Percentiles rank a stretch among this genome's conserved stretches.
Conservation (phyloP, 2,113 vertebrate species). For the Podiceps cristatus region DNA sequence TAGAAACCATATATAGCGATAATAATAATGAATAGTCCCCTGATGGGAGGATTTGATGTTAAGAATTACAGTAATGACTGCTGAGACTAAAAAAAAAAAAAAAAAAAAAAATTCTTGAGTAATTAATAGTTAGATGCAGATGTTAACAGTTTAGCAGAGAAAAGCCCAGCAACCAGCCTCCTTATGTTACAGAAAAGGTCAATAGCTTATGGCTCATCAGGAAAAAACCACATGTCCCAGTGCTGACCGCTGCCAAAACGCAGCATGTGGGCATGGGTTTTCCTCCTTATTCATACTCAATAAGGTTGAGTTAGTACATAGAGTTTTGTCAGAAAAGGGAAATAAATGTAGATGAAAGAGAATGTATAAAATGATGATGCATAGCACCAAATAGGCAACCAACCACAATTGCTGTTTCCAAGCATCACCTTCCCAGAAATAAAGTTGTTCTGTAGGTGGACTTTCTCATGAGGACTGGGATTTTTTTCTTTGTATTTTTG, state of each 20-base stretch:
- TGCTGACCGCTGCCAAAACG: not conserved
- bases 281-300: not conserved
- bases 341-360: not conserved
- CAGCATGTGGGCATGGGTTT: not conserved
- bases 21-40: slow-evolving; percentile 36
- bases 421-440: not conserved
- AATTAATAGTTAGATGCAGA: slow-evolving; percentile 42
- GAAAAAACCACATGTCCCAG: not conserved
- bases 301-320: not conserved
- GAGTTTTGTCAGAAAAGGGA: not conserved
- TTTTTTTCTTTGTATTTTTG: not conserved
- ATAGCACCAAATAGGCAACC: not conserved
- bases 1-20: slow-evolving; percentile 6
- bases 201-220: not conserved
- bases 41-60: slow-evolving; percentile 37
- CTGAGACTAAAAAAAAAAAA: not conserved
- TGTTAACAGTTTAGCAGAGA: slow-evolving; percentile 5
- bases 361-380: not conserved
- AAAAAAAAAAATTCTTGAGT: not conserved
- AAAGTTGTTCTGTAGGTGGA: not conserved
- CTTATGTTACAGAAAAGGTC: slow-evolving; percentile 23
- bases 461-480: not conserved
- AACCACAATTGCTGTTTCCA: not conserved
- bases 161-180: slow-evolving; percentile 2
- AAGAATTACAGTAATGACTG: slow-evolving; percentile 29